Conservation (phyloP, 1,140 invertebrate species). For the Leptonema lineaticorne region DNA sequence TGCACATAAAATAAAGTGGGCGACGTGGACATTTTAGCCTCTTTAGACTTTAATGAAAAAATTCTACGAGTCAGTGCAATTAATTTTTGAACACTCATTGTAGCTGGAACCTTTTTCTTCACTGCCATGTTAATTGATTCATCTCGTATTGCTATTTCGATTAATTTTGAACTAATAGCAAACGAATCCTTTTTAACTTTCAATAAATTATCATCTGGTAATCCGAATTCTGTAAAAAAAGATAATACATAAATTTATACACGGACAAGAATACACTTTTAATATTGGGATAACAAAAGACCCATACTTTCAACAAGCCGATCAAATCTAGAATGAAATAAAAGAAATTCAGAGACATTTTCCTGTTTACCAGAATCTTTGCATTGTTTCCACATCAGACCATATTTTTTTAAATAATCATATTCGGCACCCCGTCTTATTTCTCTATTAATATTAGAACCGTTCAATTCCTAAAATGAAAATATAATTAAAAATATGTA, state of each 20-base stretch:
- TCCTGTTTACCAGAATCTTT: constrained; percentile 53
- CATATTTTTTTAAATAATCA: constrained; percentile 83
- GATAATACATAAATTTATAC: constrained; percentile 36
- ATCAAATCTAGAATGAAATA: constrained; percentile 73
- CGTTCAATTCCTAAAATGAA: constrained; percentile 64
- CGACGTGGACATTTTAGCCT: constrained; percentile 6
- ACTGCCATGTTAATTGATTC: constrained; percentile 57
- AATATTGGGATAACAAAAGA: background rate
- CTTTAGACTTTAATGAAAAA: constrained; percentile 57
- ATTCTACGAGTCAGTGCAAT: constrained; percentile 70
- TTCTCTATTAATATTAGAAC: constrained; percentile 63
- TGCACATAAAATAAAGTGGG: constrained; percentile 26
- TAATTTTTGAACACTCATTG: constrained; percentile 82
- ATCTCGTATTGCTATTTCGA: constrained; percentile 65
- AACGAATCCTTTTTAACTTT: constrained; percentile 58
- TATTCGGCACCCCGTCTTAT: constrained; percentile 82
- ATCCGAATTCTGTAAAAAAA: constrained; percentile 72
- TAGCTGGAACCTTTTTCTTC: constrained; percentile 71
- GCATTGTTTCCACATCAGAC: constrained; percentile 67
- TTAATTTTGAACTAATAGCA: constrained; percentile 69
- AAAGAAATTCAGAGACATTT: constrained; percentile 61
- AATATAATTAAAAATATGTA: background rate
- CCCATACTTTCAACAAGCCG: constrained; percentile 58
- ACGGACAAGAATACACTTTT: no score
- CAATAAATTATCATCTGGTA: constrained; percentile 71